Conservation (phyloP, 2,113 vertebrate genomes). For the Gadus macrocephalus region DNA sequence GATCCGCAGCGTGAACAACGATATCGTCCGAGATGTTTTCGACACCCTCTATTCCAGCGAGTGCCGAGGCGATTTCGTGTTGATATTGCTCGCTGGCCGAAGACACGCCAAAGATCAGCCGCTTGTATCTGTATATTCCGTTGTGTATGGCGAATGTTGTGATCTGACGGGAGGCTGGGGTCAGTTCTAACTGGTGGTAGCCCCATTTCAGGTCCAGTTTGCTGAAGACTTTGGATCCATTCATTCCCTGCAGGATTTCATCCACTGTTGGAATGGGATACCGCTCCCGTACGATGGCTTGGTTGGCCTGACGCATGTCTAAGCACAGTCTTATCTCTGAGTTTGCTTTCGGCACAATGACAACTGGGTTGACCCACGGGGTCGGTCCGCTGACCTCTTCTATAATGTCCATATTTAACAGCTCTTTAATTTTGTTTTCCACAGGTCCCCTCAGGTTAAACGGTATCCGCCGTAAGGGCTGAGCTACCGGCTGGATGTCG, state of each 20-base stretch:
- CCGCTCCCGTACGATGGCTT: slow-evolving; percentile 18
- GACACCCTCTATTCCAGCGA: too few species aligned
- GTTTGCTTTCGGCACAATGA: slow-evolving; percentile 23
- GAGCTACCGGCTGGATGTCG: too few species aligned
- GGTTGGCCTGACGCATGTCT: slow-evolving; percentile 29
- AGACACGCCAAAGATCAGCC: too few species aligned
- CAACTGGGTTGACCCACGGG: slow-evolving; percentile 28
- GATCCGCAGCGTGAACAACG: too few species aligned
- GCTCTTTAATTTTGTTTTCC: slow-evolving; percentile 18
- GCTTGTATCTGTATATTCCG: slow-evolving; percentile 29
- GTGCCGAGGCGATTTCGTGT: too few species aligned
- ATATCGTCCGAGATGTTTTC: too few species aligned
- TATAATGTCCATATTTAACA: slow-evolving; percentile 27
- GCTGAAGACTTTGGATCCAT: slow-evolving; percentile 26
- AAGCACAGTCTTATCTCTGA: slow-evolving; percentile 30
- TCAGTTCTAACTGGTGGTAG: slow-evolving; percentile 40
- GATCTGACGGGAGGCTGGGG: slow-evolving; percentile 18
- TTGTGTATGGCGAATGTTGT: slow-evolving; percentile 37
- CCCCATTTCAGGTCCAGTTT: slow-evolving; percentile 39
- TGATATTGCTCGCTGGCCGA: too few species aligned
- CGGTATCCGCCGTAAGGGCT: not conserved
- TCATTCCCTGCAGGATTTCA: slow-evolving; percentile 26
- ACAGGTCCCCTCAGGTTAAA: slow-evolving; percentile 10
- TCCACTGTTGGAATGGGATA: slow-evolving; percentile 35
- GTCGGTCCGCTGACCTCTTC: slow-evolving; percentile 11